Evolutionary conservation across 2,113 vertebrate genomes (phyloP), one percentile per base, ranked within the genome.

Genomic region (Capreolus pygargus): DNA sequence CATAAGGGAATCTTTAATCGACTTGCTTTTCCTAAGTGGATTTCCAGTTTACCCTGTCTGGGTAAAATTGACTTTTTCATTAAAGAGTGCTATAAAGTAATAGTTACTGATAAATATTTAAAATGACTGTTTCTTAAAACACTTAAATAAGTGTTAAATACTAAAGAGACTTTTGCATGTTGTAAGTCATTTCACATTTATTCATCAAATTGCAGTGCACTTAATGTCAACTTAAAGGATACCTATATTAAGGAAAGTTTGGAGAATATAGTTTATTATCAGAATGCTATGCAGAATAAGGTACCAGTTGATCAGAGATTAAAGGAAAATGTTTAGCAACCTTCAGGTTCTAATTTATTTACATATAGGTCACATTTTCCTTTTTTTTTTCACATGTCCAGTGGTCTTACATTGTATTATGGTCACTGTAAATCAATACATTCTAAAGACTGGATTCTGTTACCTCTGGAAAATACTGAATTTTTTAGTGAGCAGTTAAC

Each of bases 21-120:
- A 6, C 27, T 94, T 25, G 60, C 45, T 96, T 91, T 86, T 91
- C 30, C 39, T 90, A 11, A 81, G 39, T 96, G 7, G 36, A 50
- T 94, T 85, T 95, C 25, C 39, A 43, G 11, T 92, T 9, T 91
- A 70, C 91, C n/a, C 61, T 55, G n/a, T 15, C 27, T 61, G 23
- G 91, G 54, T 92, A 54, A 91, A 58, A 91, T 57, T 54, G 27
- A 74, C 70, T 19, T 1, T 67, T 96, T 76, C 58, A 93, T 97
- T 79, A 84, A 84, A 78, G 47, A 76, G 47, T 81, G 12, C 33
- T 95, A 30, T n/a, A 92, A 92, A 91, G n/a, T 95, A 87, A 11
- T 54, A 52, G 78, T 92, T 95, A 23, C 67, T 87, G 39, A 36
- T 86, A 94, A 94, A 60, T 87, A 50, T 39, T 84, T 97, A 54